phyloP scores from a whole-genome alignment of 1,140 invertebrate species.

The Steinernema feltiae region DNA sequence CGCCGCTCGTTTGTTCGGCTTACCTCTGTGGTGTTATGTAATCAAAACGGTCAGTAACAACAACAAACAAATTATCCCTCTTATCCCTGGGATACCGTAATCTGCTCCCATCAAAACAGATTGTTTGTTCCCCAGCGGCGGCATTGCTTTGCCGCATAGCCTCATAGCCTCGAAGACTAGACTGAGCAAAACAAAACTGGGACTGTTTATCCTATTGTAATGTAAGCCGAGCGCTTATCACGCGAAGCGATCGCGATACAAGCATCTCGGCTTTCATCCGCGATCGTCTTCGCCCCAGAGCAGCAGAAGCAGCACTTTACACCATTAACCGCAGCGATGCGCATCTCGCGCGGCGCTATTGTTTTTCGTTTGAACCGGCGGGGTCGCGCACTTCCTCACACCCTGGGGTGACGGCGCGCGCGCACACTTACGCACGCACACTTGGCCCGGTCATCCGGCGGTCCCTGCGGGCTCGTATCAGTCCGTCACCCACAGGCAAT shows the following conservation, averaged over 20 bases:
- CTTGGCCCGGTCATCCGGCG: neutral
- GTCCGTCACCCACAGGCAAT: neutral
- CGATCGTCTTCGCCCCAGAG: neutral
- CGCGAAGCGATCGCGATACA: neutral
- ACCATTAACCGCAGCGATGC: neutral
- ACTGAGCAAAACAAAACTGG: neutral
- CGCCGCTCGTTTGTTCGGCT: neutral
- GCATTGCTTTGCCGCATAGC: no score
- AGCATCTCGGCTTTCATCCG: neutral
- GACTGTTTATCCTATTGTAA: slow-evolving; percentile 13
- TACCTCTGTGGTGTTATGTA: neutral
- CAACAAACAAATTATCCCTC: neutral
- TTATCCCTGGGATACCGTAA: no score
- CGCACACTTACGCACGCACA: no score
- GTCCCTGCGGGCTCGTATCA: slow-evolving; percentile 1
- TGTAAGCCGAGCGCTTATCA: neutral
- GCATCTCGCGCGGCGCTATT: no score
- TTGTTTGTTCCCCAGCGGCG: no score
- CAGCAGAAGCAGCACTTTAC: no score
- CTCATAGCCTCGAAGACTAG: neutral
- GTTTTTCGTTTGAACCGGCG: no score
- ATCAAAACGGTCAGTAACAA: neutral
- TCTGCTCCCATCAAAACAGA: no score
- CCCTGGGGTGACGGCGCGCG: no score
- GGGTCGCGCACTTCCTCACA: no score